A percentile compares a stretch with the other conserved stretches of the same genome.
These are phyloP conservation scores for Ophioninae sp. DNA, from an alignment of 2,888 invertebrate species.

Conservation along the genomic window DNA sequence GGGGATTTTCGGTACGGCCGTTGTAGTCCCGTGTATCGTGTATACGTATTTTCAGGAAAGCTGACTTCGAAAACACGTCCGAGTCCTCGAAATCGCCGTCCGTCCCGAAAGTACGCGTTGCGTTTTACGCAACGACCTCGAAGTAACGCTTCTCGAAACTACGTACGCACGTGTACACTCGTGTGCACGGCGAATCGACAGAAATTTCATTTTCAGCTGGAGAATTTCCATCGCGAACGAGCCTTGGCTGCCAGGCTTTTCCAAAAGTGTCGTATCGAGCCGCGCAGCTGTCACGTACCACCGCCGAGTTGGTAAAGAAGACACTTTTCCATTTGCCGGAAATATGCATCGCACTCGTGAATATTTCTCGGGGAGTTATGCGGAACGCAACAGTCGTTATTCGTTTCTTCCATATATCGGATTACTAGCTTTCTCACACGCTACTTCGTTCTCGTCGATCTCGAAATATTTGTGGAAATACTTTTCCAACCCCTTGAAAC, in stretches of 20 bases:
- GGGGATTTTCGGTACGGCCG: background rate
- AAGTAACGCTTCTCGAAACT: background rate
- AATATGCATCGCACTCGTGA: slow-evolving; percentile 8
- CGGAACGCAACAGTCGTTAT: slow-evolving; percentile 21
- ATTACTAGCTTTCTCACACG: background rate
- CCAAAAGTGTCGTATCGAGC: slow-evolving; percentile 1
- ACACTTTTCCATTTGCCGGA: slow-evolving; percentile 37
- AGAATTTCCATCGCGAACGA: slow-evolving; percentile 57
- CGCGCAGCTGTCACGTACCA: slow-evolving; percentile 14
- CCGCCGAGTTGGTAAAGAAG: slow-evolving; percentile 29
- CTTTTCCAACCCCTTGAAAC: no score
- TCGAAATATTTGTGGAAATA: no score
- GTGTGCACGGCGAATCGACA: slow-evolving; percentile 30
- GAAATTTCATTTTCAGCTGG: slow-evolving; percentile 56
- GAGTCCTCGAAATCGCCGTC: no score
- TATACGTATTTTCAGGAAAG: no score
- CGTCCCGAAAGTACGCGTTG: no score
- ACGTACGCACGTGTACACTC: background rate
- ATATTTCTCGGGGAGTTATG: slow-evolving; percentile 21
- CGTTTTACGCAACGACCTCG: background rate
- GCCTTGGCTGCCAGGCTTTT: background rate
- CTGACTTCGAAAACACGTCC: no score
- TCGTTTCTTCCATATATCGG: background rate
- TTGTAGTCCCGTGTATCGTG: background rate
- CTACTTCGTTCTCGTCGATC: background rate